A percentile compares a stretch with the other conserved stretches of the same genome.
Conservation (phyloP, 2,888 invertebrate species). For the Drosophila rellima region DNA sequence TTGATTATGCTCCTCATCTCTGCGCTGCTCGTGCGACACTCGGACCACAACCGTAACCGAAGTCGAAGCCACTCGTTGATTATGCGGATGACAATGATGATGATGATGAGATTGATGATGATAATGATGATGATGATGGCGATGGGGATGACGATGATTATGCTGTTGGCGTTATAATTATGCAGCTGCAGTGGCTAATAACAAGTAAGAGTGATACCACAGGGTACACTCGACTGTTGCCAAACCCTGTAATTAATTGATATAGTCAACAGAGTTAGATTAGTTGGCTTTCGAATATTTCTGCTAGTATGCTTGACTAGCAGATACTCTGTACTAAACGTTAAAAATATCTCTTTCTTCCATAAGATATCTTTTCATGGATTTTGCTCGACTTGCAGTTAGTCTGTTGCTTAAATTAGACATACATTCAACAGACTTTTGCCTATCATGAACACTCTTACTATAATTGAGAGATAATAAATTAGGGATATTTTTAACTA, state of each 20-base stretch:
- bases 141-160: conserved; percentile 50
- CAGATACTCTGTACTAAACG: not conserved
- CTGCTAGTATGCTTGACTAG: not conserved
- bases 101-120: conserved; percentile 35
- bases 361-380: too few species aligned
- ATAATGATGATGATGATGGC: conserved; percentile 18
- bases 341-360: too few species aligned
- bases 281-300: not conserved
- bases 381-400: too few species aligned
- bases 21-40: conserved; percentile 45
- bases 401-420: too few species aligned
- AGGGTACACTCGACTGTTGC: not conserved
- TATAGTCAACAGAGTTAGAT: too few species aligned
- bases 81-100: conserved; percentile 52
- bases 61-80: conserved; percentile 59
- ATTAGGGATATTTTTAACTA: too few species aligned
- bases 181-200: conserved; percentile 63
- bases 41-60: conserved; percentile 60
- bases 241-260: conserved; percentile 10
- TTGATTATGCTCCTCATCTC: conserved; percentile 76
- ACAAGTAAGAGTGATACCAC: conserved; percentile 22
- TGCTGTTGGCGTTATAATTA: conserved; percentile 70
- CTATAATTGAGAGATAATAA: too few species aligned
- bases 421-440: too few species aligned
- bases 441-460: too few species aligned